These are phyloP conservation scores for Eulacestoma nigropectus DNA, from an alignment of 2,113 vertebrate species.

Conservation along the genomic window DNA sequence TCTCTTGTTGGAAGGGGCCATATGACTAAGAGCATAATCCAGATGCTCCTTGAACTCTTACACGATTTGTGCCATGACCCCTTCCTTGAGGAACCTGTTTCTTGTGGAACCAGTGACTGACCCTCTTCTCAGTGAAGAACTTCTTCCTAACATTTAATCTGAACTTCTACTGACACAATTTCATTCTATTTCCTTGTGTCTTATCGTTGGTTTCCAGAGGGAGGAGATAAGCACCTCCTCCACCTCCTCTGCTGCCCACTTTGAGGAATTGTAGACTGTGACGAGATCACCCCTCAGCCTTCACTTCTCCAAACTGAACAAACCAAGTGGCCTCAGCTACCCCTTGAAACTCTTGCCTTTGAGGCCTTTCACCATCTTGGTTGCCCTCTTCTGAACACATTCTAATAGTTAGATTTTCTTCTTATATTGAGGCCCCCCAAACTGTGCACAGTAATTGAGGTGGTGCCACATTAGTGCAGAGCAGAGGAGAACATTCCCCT, in stretches of 20 bases:
- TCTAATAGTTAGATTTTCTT: neutral
- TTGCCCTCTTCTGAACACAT: neutral
- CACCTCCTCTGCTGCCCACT: rapidly evolving
- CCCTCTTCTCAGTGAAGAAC: neutral
- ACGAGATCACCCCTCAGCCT: neutral
- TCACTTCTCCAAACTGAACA: neutral
- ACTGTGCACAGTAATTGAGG: neutral
- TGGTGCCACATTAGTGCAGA: neutral
- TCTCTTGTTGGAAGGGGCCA: neutral
- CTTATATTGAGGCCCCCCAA: neutral
- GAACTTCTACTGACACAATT: neutral
- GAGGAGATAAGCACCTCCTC: neutral
- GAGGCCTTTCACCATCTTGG: neutral
- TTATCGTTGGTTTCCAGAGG: rapidly evolving
- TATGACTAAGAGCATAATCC: neutral
- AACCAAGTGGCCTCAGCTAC: neutral
- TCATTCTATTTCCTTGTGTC: neutral
- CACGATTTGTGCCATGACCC: neutral
- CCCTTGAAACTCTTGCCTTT: neutral
- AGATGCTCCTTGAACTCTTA: neutral
- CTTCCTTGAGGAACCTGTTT: neutral
- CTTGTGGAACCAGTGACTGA: neutral
- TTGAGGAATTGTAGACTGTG: neutral
- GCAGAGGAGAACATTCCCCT: neutral
- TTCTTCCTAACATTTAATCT: neutral